Evolutionary conservation across 2,113 vertebrate species (phyloP).

Genomic region (Corythaeola cristata): DNA sequence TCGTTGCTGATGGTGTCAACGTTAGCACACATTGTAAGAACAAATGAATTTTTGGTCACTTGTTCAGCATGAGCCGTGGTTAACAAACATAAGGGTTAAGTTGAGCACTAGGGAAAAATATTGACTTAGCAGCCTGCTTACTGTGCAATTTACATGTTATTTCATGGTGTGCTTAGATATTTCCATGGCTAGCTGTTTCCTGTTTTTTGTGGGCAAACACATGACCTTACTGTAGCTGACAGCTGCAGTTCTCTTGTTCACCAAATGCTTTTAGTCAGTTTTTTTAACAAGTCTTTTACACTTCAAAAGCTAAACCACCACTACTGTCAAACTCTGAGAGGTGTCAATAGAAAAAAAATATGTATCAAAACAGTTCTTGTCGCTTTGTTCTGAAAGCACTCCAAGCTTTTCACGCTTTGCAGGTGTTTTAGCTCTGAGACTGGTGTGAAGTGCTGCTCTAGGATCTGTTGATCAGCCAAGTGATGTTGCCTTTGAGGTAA

Average conservation of each 20-base stretch:
- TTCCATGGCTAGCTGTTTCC: conserved; percentile 52
- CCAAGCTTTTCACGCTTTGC: not conserved
- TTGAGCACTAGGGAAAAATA: not conserved
- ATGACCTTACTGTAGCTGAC: conserved; percentile 45
- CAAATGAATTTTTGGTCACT: not conserved
- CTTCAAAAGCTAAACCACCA: not conserved
- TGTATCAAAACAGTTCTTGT: not conserved
- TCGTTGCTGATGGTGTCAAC: not conserved
- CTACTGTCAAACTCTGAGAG: conserved; percentile 1
- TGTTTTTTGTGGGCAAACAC: conserved; percentile 38
- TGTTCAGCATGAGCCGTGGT: not conserved
- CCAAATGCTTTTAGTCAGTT: conserved; percentile 17
- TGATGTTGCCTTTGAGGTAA: not conserved
- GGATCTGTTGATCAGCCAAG: not conserved
- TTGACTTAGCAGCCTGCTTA: not conserved
- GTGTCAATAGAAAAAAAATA: not conserved
- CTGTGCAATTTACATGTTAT: not conserved
- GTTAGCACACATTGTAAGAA: fast-evolving
- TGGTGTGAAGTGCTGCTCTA: not conserved
- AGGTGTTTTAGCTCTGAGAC: not conserved
- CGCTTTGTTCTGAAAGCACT: not conserved
- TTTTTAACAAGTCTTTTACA: not conserved
- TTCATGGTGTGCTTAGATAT: not conserved
- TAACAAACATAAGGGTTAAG: not conserved
- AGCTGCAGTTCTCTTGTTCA: conserved; percentile 43